A percentile compares a stretch with the other conserved stretches of the same genome.
phyloP scores from a whole-genome alignment of 2,888 invertebrate species.

The Sinhomidia bicolor region DNA sequence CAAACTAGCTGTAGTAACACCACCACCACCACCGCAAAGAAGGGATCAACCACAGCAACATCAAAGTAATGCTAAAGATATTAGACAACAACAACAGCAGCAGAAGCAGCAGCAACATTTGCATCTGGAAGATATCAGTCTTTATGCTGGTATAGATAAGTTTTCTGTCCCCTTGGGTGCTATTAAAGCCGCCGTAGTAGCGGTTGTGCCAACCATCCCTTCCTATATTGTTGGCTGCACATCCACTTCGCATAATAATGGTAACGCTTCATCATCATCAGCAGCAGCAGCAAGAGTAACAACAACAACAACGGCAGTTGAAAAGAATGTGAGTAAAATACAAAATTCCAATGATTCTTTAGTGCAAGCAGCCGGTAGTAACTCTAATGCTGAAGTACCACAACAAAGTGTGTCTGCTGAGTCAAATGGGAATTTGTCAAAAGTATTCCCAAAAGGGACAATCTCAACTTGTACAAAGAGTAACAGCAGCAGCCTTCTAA shows the following conservation, averaged over 20 bases:
- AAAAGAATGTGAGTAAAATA: constrained; percentile 57
- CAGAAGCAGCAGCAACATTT: constrained; percentile 64
- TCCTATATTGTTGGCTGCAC: constrained; percentile 65
- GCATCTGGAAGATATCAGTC: constrained; percentile 75
- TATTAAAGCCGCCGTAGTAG: constrained; percentile 73
- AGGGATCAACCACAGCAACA: constrained; percentile 62
- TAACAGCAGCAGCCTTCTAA: background rate
- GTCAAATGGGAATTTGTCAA: constrained; percentile 70
- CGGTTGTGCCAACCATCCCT: constrained; percentile 72
- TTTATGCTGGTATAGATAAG: constrained; percentile 72
- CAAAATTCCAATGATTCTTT: constrained; percentile 54
- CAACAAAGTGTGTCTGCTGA: constrained; percentile 22
- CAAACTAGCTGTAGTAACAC: constrained; percentile 39
- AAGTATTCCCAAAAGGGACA: constrained; percentile 66
- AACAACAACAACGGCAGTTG: constrained; percentile 56
- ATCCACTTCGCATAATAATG: background rate
- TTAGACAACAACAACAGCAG: constrained; percentile 46
- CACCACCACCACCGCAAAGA: constrained; percentile 49
- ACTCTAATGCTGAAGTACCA: constrained; percentile 8
- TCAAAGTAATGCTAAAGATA: constrained; percentile 48
- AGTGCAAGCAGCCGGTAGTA: constrained; percentile 4
- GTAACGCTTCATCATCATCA: constrained; percentile 20
- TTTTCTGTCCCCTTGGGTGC: constrained; percentile 77
- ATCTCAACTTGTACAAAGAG: constrained; percentile 50
- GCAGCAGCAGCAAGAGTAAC: background rate